Evolutionary conservation across 2,797 vertebrate species (phyloP).

Genomic region (Myoxocephalus aenaeus): DNA sequence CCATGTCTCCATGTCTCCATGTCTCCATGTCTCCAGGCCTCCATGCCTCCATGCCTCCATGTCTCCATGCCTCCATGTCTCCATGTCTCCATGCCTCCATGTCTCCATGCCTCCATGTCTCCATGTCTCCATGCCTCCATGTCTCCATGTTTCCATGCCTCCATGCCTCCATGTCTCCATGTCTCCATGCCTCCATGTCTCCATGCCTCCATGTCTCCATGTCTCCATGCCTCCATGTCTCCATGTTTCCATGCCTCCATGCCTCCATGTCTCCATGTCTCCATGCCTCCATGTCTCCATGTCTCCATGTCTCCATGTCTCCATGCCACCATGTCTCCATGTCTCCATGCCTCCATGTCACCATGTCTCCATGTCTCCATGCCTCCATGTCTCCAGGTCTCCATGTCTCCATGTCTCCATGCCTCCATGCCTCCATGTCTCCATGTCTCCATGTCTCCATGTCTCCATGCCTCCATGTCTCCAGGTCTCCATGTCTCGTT

Average conservation of each 20-base stretch:
- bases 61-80: constrained; percentile 7
- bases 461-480: constrained; percentile 11
- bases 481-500: background rate
- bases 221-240: constrained; percentile 7
- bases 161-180: background rate
- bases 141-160: background rate
- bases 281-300: background rate
- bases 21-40: constrained; percentile 13
- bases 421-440: constrained; percentile 7
- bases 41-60: background rate
- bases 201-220: background rate
- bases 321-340: background rate
- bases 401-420: background rate
- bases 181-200: too few relatives aligned
- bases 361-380: too few relatives aligned
- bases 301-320: too few relatives aligned
- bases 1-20: background rate
- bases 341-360: constrained; percentile 7
- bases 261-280: constrained; percentile 8
- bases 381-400: constrained; percentile 11
- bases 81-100: too few relatives aligned
- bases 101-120: constrained; percentile 7
- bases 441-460: too few relatives aligned
- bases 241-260: background rate
- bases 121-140: constrained; percentile 1